Evolutionary conservation across 2,888 invertebrate species (phyloP), one percentile per base, ranked within the genome.

Genomic region (Pseudococcus longispinus): DNA sequence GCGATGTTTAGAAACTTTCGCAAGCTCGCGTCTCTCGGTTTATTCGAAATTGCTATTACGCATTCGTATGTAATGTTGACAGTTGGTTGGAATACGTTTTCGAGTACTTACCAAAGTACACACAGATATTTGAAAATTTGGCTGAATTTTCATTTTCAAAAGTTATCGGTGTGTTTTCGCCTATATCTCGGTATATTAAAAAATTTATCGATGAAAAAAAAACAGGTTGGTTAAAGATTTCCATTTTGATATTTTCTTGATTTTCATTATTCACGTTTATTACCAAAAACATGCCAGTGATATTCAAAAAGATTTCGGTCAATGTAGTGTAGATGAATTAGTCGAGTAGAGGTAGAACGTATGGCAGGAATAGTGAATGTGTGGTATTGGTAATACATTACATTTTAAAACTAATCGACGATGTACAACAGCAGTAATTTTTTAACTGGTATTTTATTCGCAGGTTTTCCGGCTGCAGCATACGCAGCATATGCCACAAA

Each of bases 401-500:
- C 2, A 55, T 55, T 55, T 55, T 55, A 55, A 55, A 55, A 55
- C 55, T n/a, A 55, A 55, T 55, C 15, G 37, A 37, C 37, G n/a
- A 60, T 23, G 60, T 60, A 60, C 60, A 60, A 60, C 23, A 9
- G 60, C 23, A 60, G 60, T 70, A 29, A 70, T 70, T 70, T 70
- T 70, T 51, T 74, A 74, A 44, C 74, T 89, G 20, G 29, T 29
- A 29, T 29, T 70, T 84, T 91, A 90, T 29, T 91, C 90, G 86
- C 94, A 97, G 97, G 97, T 93, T 97, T 97, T 92, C 96, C 97
- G 93, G 96, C 97, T 92, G 95, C 95, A 91, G 97, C 97, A 91
- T 97, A 97, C 93, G 97, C 97, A 93, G 97, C 97, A 91, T 97
- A 97, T 93, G 97, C 97, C 93, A 96, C 97, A 92, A 96, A 97